Conservation (phyloP, 2,113 vertebrate species). For the Lasiurus borealis region DNA sequence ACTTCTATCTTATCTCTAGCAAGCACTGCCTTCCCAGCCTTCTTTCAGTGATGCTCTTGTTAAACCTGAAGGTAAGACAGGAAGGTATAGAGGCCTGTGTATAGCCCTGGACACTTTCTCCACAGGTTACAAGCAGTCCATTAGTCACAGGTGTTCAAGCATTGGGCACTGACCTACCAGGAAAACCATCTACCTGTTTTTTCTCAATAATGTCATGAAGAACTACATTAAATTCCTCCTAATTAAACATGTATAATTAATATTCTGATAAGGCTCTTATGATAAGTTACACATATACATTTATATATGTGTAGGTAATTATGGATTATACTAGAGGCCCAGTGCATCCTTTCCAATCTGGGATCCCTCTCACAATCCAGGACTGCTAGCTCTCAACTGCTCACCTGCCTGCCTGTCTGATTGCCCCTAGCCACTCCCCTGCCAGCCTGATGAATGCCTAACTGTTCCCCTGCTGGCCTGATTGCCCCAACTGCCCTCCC, state of each 20-base stretch:
- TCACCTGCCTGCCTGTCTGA: too few relatives aligned
- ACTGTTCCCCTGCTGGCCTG: too few relatives aligned
- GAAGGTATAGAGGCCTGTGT: not conserved
- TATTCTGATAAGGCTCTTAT: not conserved
- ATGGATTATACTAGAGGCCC: not conserved
- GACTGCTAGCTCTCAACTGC: too few relatives aligned
- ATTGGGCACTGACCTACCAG: not conserved
- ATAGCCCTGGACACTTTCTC: not conserved
- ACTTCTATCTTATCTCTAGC: not conserved
- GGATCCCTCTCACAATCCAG: too few relatives aligned
- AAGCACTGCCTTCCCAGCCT: not conserved
- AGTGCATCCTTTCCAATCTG: too few relatives aligned
- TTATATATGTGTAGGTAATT: not conserved
- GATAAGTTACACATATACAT: not conserved
- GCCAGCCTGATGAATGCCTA: too few relatives aligned
- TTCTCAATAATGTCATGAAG: not conserved
- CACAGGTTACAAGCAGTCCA: not conserved
- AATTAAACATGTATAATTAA: not conserved
- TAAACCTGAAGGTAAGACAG: not conserved
- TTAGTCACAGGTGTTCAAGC: not conserved
- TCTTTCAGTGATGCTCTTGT: not conserved
- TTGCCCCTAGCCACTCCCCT: too few relatives aligned
- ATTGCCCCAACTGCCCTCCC: too few relatives aligned
- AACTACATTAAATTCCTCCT: not conserved
- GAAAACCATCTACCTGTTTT: conserved; percentile 5